Evolutionary conservation across 2,797 vertebrate genomes (phyloP).

Genomic region (Calcarius lapponicus): DNA sequence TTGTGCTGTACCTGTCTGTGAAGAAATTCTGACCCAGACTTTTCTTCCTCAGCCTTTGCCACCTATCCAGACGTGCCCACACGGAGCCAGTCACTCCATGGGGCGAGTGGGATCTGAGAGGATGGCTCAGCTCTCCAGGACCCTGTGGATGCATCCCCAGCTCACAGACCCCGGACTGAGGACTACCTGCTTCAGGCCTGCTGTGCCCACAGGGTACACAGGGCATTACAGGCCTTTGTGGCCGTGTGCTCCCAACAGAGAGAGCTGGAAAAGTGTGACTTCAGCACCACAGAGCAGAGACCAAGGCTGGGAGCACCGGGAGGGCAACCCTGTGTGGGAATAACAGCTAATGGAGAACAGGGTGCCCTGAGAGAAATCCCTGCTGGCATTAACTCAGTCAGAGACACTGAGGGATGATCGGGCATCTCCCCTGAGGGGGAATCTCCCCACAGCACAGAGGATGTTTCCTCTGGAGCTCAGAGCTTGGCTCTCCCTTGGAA

Average conservation of each 20-base stretch:
- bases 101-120: background rate
- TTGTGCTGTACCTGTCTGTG: background rate
- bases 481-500: background rate
- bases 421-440: background rate
- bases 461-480: background rate
- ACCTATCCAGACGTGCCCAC: background rate
- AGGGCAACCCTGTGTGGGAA: too few species aligned
- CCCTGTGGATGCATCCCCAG: rapidly evolving
- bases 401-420: rapidly evolving
- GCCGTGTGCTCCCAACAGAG: rapidly evolving
- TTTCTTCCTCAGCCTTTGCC: background rate
- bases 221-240: background rate
- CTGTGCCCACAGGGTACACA: background rate
- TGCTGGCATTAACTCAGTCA: background rate
- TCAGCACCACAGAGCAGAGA: background rate
- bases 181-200: background rate
- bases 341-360: background rate
- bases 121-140: background rate
- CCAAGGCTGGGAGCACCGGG: rapidly evolving
- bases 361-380: background rate
- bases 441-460: background rate
- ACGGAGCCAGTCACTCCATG: rapidly evolving
- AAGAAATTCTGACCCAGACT: background rate
- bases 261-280: background rate
- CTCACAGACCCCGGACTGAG: rapidly evolving